Evolutionary conservation across 2,113 vertebrate genomes (phyloP).

Genomic region (Gorsachius goisagi): DNA sequence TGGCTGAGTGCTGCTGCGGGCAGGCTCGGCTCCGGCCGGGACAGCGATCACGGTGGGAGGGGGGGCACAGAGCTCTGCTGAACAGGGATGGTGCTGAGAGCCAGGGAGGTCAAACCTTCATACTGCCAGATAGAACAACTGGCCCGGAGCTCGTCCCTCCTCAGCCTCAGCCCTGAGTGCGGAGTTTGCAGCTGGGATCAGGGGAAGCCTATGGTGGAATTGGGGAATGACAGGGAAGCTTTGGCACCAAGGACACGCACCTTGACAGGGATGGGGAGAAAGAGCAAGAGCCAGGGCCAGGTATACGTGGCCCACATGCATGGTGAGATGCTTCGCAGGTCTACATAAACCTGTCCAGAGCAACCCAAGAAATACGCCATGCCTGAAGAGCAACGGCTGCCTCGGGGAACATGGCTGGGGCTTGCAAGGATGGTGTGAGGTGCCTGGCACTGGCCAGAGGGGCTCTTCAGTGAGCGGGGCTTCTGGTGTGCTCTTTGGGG

Average conservation of each 20-base stretch:
- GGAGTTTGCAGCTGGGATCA: background rate
- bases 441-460: background rate
- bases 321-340: background rate
- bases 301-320: background rate
- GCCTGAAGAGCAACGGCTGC: background rate
- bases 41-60: fast-evolving
- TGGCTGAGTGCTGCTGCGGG: background rate
- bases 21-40: fast-evolving
- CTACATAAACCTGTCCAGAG: background rate
- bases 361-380: background rate
- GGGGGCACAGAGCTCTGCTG: background rate
- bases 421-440: background rate
- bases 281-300: background rate
- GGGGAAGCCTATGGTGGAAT: background rate
- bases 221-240: background rate
- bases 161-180: background rate
- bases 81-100: background rate
- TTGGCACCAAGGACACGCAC: background rate
- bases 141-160: background rate
- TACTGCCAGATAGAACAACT: background rate
- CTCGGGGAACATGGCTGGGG: background rate
- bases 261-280: background rate
- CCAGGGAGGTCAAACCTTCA: background rate
- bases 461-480: background rate
- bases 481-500: background rate